phyloP scores from a whole-genome alignment of 64 coral and sea anemone genomes.

The Montipora cactus region DNA sequence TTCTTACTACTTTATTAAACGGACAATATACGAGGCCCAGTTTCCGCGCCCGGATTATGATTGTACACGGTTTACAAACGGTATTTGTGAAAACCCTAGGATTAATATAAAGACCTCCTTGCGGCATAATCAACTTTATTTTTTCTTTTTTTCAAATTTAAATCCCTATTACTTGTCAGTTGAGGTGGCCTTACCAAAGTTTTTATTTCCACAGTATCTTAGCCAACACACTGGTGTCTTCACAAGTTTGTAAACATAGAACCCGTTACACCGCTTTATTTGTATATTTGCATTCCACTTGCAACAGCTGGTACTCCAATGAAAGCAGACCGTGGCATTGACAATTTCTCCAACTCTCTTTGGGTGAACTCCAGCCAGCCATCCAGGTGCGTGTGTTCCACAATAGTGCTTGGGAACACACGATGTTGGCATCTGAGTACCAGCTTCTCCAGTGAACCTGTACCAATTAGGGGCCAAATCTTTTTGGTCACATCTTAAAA shows the following conservation, averaged over 20 bases:
- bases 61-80: no score
- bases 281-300: conserved; percentile 55
- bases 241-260: conserved; percentile 66
- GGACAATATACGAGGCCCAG: no score
- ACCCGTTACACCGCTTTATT: conserved; percentile 49
- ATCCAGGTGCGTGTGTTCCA: conserved; percentile 45
- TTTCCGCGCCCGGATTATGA: no score
- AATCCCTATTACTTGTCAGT: no score
- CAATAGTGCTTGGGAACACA: conserved; percentile 51
- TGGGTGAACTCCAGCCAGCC: conserved; percentile 1
- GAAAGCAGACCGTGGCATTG: conserved; percentile 56
- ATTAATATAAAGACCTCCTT: no score
- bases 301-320: conserved; percentile 60
- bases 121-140: no score
- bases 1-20: no score
- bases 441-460: conserved; percentile 52
- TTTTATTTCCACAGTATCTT: conserved; percentile 50
- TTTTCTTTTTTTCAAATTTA: no score
- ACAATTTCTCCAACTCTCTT: conserved; percentile 30
- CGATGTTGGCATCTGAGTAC: conserved; percentile 31
- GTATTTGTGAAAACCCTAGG: no score
- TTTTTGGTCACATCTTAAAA: conserved; percentile 41
- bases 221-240: conserved; percentile 38
- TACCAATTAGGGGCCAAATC: conserved; percentile 54
- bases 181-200: background rate